Conservation (phyloP, 2,113 vertebrate genomes). For the Rhadina sibilatrix region DNA sequence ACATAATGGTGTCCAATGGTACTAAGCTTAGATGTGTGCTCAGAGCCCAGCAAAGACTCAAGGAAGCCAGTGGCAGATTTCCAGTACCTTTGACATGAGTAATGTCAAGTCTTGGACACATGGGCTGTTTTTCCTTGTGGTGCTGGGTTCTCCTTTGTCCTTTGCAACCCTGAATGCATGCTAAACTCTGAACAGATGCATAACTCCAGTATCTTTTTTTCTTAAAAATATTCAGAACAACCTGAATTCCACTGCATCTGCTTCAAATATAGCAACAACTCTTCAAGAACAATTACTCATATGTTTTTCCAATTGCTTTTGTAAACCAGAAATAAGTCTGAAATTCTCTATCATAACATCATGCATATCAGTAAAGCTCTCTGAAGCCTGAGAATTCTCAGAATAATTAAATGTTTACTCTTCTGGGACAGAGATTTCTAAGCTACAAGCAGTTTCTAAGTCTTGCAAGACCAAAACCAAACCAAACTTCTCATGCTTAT, state of each 20-base stretch:
- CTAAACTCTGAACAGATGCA: background rate
- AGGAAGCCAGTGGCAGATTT: background rate
- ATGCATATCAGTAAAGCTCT: background rate
- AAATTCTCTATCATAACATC: background rate
- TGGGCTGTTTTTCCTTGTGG: background rate
- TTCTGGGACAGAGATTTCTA: background rate
- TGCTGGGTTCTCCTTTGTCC: background rate
- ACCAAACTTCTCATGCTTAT: background rate
- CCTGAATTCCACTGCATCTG: background rate
- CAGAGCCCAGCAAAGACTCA: background rate
- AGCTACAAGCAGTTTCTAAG: background rate
- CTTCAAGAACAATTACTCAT: conserved; percentile 9
- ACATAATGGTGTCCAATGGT: background rate
- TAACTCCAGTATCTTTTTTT: background rate
- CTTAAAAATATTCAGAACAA: background rate
- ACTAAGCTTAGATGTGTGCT: background rate
- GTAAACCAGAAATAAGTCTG: background rate
- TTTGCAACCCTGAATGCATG: background rate
- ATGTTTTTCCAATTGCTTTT: background rate
- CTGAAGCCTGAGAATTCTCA: background rate
- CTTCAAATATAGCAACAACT: background rate
- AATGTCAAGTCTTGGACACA: background rate
- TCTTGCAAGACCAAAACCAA: background rate
- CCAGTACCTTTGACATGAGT: background rate
- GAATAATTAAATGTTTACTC: background rate